Evolutionary conservation across 2,113 vertebrate genomes (phyloP).

Genomic region (Microtus montanus): DNA sequence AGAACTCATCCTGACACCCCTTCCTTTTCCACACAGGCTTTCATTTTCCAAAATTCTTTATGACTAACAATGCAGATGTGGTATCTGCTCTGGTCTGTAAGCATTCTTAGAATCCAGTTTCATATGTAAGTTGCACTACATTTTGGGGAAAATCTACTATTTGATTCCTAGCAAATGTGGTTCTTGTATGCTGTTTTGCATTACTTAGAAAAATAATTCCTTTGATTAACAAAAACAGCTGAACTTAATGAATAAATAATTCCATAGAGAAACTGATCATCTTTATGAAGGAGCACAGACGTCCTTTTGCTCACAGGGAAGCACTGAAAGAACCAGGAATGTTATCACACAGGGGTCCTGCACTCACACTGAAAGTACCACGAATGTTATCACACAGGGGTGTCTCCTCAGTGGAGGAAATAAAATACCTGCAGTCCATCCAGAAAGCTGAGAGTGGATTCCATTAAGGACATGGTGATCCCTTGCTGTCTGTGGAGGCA

Average conservation of each 20-base stretch:
- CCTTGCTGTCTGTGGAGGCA: background rate
- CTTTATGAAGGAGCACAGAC: background rate
- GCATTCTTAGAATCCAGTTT: slow-evolving; percentile 17
- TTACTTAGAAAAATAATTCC: slow-evolving; percentile 40
- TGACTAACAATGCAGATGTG: background rate
- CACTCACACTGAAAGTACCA: background rate
- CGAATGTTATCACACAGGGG: background rate
- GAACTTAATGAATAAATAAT: slow-evolving; percentile 41
- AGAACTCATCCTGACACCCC: background rate
- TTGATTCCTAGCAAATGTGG: background rate
- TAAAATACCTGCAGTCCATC: background rate
- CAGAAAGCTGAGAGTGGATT: background rate
- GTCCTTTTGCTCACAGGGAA: background rate
- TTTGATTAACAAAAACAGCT: slow-evolving; percentile 20
- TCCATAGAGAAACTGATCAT: background rate
- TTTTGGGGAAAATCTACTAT: slow-evolving; percentile 17
- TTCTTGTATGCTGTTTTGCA: background rate
- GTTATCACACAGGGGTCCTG: background rate
- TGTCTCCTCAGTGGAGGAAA: too few relatives aligned
- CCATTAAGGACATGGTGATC: background rate
- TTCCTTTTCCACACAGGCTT: slow-evolving; percentile 10
- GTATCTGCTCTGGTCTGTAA: background rate
- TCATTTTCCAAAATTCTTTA: slow-evolving; percentile 24
- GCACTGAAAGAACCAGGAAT: background rate
- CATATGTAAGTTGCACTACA: background rate